Evolutionary conservation across 2,113 vertebrate genomes (phyloP), one percentile per base, ranked within the genome.

Genomic region (Tetrao urogallus): DNA sequence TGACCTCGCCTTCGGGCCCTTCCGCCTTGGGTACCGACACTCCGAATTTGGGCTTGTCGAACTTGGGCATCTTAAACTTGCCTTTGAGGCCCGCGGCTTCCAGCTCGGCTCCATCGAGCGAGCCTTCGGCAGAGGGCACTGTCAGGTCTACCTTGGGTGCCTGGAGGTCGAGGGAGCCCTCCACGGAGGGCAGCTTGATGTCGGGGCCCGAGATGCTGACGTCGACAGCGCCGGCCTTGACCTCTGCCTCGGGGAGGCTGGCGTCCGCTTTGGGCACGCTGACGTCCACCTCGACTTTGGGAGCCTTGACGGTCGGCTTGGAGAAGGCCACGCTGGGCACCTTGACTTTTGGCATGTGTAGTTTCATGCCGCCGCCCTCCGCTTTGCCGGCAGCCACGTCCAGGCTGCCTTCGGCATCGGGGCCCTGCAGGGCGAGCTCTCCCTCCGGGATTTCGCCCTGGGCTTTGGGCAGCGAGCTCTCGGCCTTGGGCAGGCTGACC

Each of bases 371-470:
- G 17, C 24, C 43, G 18, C 32, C 38, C 14, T 61, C 45, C 27
- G 25, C 20, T 21, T 58, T 69, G 16, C 45, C 47, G 40, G 27
- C 38, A 50, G 22, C 30, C 15, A 28, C 30, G 30, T 32, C 61
- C 10, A 13, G 27, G 30, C 21, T 38, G 38, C 28, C 52, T 38
- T 80, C 69, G 15, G 43, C 4, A 2, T 61, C 21, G 36, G n/a
- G 64, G 11, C 69, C 43, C 36, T 69, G 67, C 28, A 80, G 5
- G 21, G 19, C 22, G 15, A 63, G 4, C 2, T 47, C 3, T 1
- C 1, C 0, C 4, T 3, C 1, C 3, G 15, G 22, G 11, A 42
- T 8, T 3, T 32, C 12, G 8, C 2, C 14, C 52, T 32, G 34
- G 27, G 48, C 30, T 30, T 50, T 73, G n/a, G 70, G 70, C 34